Base-by-base conservation (phyloP, 2,113 vertebrate species). In the Xyrauchen texanus region DNA sequence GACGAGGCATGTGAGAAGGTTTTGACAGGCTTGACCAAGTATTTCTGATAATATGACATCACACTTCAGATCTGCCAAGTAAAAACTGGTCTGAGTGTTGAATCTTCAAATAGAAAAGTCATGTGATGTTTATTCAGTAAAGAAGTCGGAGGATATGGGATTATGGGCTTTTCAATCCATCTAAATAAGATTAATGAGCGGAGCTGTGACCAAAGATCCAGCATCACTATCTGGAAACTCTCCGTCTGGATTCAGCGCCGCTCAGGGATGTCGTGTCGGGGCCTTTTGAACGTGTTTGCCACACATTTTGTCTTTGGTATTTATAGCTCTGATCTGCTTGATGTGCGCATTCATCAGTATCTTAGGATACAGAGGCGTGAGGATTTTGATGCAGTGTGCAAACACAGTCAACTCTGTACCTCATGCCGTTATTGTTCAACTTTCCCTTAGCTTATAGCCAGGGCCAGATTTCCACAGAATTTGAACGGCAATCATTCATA, bases 261-360 rank as follows among this genome's bases (percentile, higher is more conserved):
- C 11, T 8, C 15, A 6, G 46, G 66, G 51, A 68, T 68, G 66
- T 44, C 9, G 68, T 42, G 68, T 70, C 68, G 55, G 51, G 51
- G 51, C 68, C 42, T 42, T 68, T 68, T 68, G 3, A 68, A 16
- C 6, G 10, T 52, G 66, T 52, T 34, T 55, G 51, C 51, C 4
- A 7, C 51, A 9, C 51, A 70, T 55, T 44, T n/a, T 16, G 42
- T n/a, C 69, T 34, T 34, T 1, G 21, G 21, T 61, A 6, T 45
- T 61, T 61, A 15, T 16, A 60, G 13, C 52, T 71, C 44, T 45
- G 7, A 57, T 8, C 11, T 21, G 10, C 44, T 58, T 47, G 11
- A 34, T 72, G 13, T 72, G 69, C 8, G 10, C 68, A 70, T 57
- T 70, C 52, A 70, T 57, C 52, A 57, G 68, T 44, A 49, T 70